Base-by-base conservation (phyloP, 2,888 invertebrate species). In the Plebejus argus region DNA sequence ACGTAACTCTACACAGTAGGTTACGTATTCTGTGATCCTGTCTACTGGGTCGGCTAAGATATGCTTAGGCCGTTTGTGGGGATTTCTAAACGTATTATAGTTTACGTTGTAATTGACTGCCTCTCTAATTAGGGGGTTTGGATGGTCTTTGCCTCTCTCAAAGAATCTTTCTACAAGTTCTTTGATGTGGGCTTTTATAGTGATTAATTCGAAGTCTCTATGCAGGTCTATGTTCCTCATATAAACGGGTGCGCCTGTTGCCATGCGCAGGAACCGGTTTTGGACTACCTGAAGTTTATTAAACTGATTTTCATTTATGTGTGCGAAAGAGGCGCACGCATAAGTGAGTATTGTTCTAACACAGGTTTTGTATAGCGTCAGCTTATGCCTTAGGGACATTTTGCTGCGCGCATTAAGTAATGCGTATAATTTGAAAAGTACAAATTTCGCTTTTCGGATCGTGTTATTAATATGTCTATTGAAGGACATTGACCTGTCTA, bases 361-460 rank as follows among this genome's bases (percentile, higher is more conserved):
- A 56, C 76, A 79, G 1, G 76, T 77, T 77, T 79, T 72, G 72
- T 79, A 79, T 8, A 77, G 61, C 12, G 71, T 70, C 18, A 77
- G 20, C 58, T 79, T 79, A 23, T 77, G 45, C 28, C 79, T 33
- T 35, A 78, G 70, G 71, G 78, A 39, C 77, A 77, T 71, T 53
- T 76, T 70, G 35, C 78, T 76, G 12, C 18, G 23, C 49, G 70
- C 35, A 66, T 76, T 70, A 12, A 70, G 35, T 3, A 78, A 18
- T 5, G n/a, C 45, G 28, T 76, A 71, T 23, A 76, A 72, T n/a
- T 56, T 56, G n/a, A 7, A 18, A 1, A 56, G n/a, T n/a, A 56
- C 56, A n/a, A 56, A 56, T 56, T 56, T 56, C 15, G 56, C 56
- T 56, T 56, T 56, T n/a, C 56, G 18, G n/a, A 56, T 4, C n/a